Conservation (phyloP, 2,888 invertebrate species). For the Heliconius hortense region DNA sequence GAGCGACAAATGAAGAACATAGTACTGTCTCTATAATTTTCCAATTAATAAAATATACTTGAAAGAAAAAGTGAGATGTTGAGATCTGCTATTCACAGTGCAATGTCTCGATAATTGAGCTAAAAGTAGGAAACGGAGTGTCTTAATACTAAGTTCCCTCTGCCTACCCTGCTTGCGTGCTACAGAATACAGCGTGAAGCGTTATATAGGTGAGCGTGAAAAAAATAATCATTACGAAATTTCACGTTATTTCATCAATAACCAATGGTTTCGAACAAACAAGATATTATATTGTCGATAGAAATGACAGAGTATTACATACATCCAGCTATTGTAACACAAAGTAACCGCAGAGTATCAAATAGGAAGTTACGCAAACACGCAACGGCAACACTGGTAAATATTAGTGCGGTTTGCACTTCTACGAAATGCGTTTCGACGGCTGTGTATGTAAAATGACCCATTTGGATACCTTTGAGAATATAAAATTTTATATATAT, state of each 20-base stretch:
- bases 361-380: conserved; percentile 56
- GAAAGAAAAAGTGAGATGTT: too few relatives aligned
- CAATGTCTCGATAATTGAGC: too few relatives aligned
- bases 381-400: conserved; percentile 55
- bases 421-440: conserved; percentile 35
- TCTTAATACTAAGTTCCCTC: not conserved
- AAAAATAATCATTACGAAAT: not conserved
- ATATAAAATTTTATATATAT: too few relatives aligned
- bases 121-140: too few relatives aligned
- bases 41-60: too few relatives aligned
- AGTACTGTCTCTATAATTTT: too few relatives aligned
- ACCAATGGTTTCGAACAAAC: not conserved
- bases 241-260: conserved; percentile 1
- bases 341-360: conserved; percentile 32
- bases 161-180: not conserved
- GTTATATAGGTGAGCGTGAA: too few relatives aligned
- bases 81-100: too few relatives aligned
- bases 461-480: conserved; percentile 25
- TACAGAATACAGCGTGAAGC: too few relatives aligned
- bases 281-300: conserved; percentile 3
- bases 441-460: conserved; percentile 33
- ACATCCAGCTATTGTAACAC: conserved; percentile 15
- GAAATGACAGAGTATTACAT: conserved; percentile 12
- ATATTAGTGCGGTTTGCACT: conserved; percentile 55
- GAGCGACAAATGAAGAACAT: too few relatives aligned